Percentiles rank a stretch among this genome's conserved stretches.
Conservation (phyloP, 2,888 invertebrate species). For the Polymixis flavicincta region DNA sequence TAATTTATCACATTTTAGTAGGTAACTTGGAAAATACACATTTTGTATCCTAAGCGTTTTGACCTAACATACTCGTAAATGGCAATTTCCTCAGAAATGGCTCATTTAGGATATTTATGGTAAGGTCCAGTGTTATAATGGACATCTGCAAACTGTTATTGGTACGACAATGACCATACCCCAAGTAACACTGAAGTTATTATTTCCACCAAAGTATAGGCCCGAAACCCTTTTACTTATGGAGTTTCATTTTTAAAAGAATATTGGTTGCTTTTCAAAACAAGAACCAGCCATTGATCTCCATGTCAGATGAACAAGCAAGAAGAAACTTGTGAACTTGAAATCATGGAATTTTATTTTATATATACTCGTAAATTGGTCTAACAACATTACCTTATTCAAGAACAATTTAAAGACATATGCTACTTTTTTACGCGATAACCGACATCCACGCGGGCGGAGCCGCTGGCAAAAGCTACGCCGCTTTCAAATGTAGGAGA, state of each 20-base stretch:
- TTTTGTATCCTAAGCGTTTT: background rate
- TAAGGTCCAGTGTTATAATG: background rate
- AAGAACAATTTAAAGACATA: too few species aligned
- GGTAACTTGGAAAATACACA: background rate
- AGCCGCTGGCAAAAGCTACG: too few species aligned
- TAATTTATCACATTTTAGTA: background rate
- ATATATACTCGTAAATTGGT: too few species aligned
- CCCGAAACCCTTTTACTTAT: background rate
- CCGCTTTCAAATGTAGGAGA: too few species aligned
- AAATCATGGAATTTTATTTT: too few species aligned
- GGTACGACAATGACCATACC: background rate
- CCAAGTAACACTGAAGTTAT: background rate
- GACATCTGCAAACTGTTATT: slow-evolving; percentile 10
- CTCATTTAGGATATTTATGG: slow-evolving; percentile 10
- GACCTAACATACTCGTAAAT: background rate
- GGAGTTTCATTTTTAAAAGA: too few species aligned
- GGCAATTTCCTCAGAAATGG: background rate
- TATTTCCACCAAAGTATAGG: background rate
- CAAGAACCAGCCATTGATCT: background rate
- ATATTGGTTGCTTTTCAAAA: background rate
- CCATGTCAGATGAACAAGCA: too few species aligned
- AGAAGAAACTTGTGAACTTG: too few species aligned
- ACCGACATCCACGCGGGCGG: too few species aligned
- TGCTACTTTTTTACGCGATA: too few species aligned
- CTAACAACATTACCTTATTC: too few species aligned